phyloP scores from a whole-genome alignment of 2,888 invertebrate genomes.

The Meliscaeva auricollis region DNA sequence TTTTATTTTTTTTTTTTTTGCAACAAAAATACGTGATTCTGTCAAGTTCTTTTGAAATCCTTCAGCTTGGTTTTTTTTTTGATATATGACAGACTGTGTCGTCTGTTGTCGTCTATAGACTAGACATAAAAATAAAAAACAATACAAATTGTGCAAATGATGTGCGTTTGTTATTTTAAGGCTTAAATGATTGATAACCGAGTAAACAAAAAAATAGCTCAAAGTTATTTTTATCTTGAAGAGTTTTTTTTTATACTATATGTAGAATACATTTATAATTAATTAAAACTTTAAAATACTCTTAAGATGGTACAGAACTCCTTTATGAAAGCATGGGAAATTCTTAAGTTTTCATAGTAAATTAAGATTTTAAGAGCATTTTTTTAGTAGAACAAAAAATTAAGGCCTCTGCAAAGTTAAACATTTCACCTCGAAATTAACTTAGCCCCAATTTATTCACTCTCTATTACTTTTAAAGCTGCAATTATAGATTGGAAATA shows the following conservation, averaged over 20 bases:
- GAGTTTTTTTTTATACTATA: background rate
- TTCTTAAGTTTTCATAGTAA: no score
- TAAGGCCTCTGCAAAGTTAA: no score
- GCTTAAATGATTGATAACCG: constrained; percentile 3
- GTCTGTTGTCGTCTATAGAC: background rate
- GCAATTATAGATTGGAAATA: no score
- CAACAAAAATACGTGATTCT: constrained; percentile 44
- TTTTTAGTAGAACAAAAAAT: no score
- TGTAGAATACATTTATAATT: no score
- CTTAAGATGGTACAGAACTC: no score
- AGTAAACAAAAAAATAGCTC: background rate
- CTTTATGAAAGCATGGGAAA: no score
- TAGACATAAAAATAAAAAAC: constrained; percentile 3
- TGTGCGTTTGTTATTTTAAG: constrained; percentile 5
- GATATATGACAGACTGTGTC: constrained; percentile 25
- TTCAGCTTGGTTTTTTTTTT: constrained; percentile 8
- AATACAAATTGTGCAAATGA: constrained; percentile 10
- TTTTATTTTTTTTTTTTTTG: constrained; percentile 3
- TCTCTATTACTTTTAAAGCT: no score
- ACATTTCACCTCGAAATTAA: no score
- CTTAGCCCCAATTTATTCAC: no score
- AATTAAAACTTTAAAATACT: no score
- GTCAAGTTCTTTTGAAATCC: constrained; percentile 26
- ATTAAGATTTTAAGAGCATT: no score
- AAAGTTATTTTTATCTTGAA: background rate